Percentiles rank a stretch among this genome's conserved stretches.
phyloP scores from a whole-genome alignment of 2,113 vertebrate species.

The Oenanthe melanoleuca region DNA sequence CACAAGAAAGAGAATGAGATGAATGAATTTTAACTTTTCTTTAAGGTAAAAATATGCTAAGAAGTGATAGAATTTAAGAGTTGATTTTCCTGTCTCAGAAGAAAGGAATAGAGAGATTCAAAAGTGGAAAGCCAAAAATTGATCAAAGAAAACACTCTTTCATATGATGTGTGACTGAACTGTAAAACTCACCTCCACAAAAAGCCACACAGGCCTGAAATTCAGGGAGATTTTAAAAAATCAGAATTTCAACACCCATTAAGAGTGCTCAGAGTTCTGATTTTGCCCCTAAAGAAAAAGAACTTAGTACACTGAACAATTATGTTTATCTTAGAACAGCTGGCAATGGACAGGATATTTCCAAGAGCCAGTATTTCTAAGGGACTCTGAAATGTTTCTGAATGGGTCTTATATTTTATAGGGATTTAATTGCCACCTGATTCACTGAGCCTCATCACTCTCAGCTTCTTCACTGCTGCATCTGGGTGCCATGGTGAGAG shows the following conservation, averaged over 20 bases:
- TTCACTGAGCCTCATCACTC: neutral
- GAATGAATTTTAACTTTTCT: neutral
- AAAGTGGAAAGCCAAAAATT: constrained; percentile 21
- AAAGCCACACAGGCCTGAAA: neutral
- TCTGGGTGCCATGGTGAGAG: too few species aligned
- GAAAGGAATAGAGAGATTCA: neutral
- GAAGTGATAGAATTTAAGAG: neutral
- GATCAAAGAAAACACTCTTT: constrained; percentile 31
- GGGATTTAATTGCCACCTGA: neutral
- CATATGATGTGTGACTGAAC: neutral
- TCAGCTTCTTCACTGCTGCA: neutral
- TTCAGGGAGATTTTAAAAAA: neutral
- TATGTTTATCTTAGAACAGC: neutral
- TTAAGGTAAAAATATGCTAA: constrained; percentile 1
- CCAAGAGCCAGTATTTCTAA: neutral
- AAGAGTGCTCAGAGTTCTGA: neutral
- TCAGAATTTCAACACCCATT: neutral
- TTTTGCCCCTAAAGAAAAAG: neutral
- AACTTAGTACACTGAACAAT: neutral
- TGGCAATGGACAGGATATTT: neutral
- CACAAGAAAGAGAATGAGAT: neutral
- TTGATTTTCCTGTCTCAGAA: constrained; percentile 11
- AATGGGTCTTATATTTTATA: neutral
- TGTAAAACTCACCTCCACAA: neutral
- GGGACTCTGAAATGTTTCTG: neutral